Conservation (phyloP, 2,113 vertebrate species). For the Piaya cayana region DNA sequence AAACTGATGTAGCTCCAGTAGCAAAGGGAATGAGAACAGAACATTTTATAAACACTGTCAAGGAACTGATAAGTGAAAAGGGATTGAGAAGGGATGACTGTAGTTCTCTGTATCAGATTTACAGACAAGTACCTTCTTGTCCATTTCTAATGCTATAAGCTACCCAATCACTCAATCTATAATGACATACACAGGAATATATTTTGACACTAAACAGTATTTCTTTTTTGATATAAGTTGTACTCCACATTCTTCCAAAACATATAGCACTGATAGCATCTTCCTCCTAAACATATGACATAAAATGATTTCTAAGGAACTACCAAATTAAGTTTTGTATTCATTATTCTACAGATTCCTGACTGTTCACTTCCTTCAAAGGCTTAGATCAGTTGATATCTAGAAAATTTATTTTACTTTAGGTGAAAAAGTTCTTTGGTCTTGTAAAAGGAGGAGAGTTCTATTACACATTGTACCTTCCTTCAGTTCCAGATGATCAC, state of each 20-base stretch:
- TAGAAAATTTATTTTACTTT: background rate
- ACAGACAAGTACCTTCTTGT: background rate
- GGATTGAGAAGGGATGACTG: background rate
- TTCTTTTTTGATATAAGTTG: background rate
- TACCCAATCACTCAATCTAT: background rate
- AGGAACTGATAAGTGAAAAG: background rate
- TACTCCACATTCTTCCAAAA: background rate
- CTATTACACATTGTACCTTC: background rate
- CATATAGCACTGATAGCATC: background rate
- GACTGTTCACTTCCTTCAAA: background rate
- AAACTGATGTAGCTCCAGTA: background rate
- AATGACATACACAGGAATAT: background rate
- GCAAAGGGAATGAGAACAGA: background rate
- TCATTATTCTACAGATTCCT: background rate
- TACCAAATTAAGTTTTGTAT: background rate
- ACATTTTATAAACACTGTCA: constrained; percentile 3
- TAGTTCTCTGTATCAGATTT: background rate
- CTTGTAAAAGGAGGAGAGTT: background rate
- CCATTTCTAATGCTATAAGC: background rate
- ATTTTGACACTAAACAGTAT: background rate
- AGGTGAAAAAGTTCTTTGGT: background rate
- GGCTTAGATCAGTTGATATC: background rate
- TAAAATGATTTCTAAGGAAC: background rate
- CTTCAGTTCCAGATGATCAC: background rate
- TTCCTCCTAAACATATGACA: background rate